Evolutionary conservation across 2,888 invertebrate genomes (phyloP).

Genomic region (Lysandra bellargus): DNA sequence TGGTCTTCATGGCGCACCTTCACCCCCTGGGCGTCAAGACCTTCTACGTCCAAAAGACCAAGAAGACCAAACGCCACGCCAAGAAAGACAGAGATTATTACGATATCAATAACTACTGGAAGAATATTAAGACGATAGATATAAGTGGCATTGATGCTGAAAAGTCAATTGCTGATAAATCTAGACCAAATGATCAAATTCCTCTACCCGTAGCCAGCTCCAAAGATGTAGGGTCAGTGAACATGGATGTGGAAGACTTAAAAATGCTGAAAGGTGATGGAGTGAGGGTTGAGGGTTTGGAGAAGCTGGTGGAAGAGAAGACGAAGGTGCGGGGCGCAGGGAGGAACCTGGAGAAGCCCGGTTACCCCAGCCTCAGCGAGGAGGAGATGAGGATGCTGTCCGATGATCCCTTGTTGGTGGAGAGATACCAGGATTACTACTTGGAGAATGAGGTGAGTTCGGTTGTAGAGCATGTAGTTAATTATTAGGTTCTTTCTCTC

Average conservation of each 20-base stretch:
- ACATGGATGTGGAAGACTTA: slow-evolving; percentile 11
- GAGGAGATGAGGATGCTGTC: slow-evolving; percentile 65
- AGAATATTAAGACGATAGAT: slow-evolving; percentile 43
- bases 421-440: slow-evolving; percentile 49
- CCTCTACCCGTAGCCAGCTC: slow-evolving; percentile 26
- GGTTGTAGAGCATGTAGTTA: too few species aligned
- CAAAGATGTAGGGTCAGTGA: not conserved
- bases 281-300: slow-evolving; percentile 34
- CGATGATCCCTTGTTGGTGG: slow-evolving; percentile 57
- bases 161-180: slow-evolving; percentile 36
- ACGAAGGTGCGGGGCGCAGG: not conserved
- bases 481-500: too few species aligned
- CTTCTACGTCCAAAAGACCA: slow-evolving; percentile 70
- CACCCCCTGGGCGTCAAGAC: slow-evolving; percentile 85
- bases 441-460: slow-evolving; percentile 61
- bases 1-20: slow-evolving; percentile 84
- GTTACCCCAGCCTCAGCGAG: slow-evolving; percentile 50
- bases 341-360: slow-evolving; percentile 39
- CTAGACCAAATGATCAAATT: slow-evolving; percentile 31
- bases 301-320: slow-evolving; percentile 35
- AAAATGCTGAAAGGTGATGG: not conserved
- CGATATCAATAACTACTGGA: slow-evolving; percentile 49
- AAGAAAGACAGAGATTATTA: slow-evolving; percentile 44
- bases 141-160: slow-evolving; percentile 49
- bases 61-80: slow-evolving; percentile 45